Conservation (phyloP, 92 coral and sea anemone species). For the Epizoanthus scotinus region DNA sequence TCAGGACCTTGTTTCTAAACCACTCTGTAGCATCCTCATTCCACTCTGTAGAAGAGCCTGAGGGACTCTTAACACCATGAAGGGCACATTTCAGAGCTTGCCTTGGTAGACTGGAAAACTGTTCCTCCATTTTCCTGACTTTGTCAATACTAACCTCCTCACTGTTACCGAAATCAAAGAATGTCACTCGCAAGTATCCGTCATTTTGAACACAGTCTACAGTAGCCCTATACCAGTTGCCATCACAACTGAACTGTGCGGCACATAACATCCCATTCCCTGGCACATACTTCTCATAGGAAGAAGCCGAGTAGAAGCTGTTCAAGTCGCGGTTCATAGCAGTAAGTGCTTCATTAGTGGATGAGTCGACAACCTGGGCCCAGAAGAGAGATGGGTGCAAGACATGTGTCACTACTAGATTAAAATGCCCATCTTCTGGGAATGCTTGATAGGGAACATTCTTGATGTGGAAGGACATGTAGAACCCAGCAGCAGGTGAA, state of each 20-base stretch:
- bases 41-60: conserved; percentile 63
- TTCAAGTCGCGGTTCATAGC: conserved; percentile 52
- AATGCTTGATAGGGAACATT: conserved; percentile 60
- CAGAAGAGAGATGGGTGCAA: conserved; percentile 76
- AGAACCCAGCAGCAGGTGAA: conserved; percentile 1
- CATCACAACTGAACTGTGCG: conserved; percentile 78
- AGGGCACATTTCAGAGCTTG: conserved; percentile 84
- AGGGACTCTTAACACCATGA: conserved; percentile 47
- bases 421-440: conserved; percentile 48
- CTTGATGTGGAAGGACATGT: conserved; percentile 54
- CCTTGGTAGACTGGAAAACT: conserved; percentile 60
- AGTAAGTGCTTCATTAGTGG: conserved; percentile 53
- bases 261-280: conserved; percentile 80
- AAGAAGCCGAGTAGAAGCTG: conserved; percentile 55
- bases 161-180: conserved; percentile 91
- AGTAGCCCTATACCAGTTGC: conserved; percentile 81
- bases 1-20: conserved; percentile 63
- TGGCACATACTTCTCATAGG: conserved; percentile 72
- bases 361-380: conserved; percentile 67
- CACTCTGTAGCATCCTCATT: conserved; percentile 53
- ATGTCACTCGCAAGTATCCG: conserved; percentile 74
- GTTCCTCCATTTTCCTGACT: conserved; percentile 71
- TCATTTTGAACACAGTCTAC: conserved; percentile 75
- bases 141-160: conserved; percentile 74
- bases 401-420: conserved; percentile 66